Evolutionary conservation across 2,797 vertebrate species (phyloP), one percentile per base, ranked within the genome.

Genomic region (Anas acuta): DNA sequence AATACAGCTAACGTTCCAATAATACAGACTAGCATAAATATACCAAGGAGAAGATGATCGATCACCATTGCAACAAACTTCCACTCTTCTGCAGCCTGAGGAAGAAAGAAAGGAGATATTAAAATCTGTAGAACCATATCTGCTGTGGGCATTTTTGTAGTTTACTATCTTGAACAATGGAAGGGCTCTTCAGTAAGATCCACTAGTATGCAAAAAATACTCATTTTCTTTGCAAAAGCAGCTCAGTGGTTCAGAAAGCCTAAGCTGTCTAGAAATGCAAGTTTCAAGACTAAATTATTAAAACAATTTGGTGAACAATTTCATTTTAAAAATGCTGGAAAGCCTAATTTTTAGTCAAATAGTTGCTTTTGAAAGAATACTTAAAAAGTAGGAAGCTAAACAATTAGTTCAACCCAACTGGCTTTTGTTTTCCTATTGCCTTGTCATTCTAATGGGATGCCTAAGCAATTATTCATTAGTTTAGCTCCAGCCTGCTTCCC

Each of bases 61-160:
- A 99, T 84, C 47, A 99, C 99, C 99, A 99, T 99, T 1, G 99
- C 99, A 7, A 99, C 99, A 7, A 99, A 99, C 97, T 99, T 99
- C 99, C 99, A 99, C 96, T 99, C 99, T 97, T 99, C 99, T 4
- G 99, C 98, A 7, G 99, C 99, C 99, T 99, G 96, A 37, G 66
- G 88, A 91, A 87, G 77, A 93, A 76, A 96, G 39, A 95, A 35
- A 73, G 49, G 33, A 92, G 15, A 70, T 15, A 9, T 51, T 97
- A 96, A 94, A 75, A 57, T 65, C 39, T 82, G 66, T n/a, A 70
- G 20, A 90, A 11, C 20, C 43, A 11, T 11, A 9, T 77, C 91
- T 81, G 25, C 69, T 72, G 26, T 7, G 28, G 33, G 5, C 9
- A 16, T 71, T 78, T 32, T 39, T 76, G 13, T 60, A 71, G 64